phyloP scores from a whole-genome alignment of 2,113 vertebrate species.

The Calypte anna region DNA sequence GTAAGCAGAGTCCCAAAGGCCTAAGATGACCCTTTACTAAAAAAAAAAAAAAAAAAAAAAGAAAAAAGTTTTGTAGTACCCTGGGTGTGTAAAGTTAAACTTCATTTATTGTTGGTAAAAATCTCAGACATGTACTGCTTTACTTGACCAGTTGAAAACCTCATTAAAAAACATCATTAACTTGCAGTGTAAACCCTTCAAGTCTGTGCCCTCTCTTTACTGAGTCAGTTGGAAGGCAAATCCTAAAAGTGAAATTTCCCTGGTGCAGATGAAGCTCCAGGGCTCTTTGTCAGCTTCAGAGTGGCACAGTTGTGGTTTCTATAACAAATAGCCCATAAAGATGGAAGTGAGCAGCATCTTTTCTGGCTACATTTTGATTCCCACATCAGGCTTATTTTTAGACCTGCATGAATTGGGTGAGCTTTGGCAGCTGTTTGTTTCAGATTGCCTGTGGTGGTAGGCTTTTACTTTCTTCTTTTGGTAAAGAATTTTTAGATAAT shows the following conservation, averaged over 20 bases:
- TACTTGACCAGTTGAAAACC: neutral
- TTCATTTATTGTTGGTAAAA: neutral
- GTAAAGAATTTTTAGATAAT: neutral
- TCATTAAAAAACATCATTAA: neutral
- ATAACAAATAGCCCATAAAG: neutral
- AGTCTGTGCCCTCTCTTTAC: neutral
- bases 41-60: neutral
- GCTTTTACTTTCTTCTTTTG: neutral
- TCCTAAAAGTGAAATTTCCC: neutral
- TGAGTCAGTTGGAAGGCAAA: neutral
- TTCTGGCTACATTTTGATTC: neutral
- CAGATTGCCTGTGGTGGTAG: neutral
- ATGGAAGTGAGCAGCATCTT: neutral
- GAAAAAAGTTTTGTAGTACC: neutral
- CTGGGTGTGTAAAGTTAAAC: neutral
- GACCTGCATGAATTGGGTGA: neutral
- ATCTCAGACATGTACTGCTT: neutral
- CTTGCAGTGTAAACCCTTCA: neutral
- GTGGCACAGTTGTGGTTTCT: neutral
- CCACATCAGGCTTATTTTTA: neutral
- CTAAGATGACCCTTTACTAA: neutral
- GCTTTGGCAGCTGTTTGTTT: neutral
- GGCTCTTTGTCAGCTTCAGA: neutral
- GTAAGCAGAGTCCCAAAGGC: neutral
- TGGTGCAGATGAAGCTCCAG: constrained; percentile 5